Percentiles rank a stretch among this genome's conserved stretches.
These are phyloP conservation scores for Chloebia gouldiae DNA, from an alignment of 2,113 vertebrate species.

Conservation along the genomic window DNA sequence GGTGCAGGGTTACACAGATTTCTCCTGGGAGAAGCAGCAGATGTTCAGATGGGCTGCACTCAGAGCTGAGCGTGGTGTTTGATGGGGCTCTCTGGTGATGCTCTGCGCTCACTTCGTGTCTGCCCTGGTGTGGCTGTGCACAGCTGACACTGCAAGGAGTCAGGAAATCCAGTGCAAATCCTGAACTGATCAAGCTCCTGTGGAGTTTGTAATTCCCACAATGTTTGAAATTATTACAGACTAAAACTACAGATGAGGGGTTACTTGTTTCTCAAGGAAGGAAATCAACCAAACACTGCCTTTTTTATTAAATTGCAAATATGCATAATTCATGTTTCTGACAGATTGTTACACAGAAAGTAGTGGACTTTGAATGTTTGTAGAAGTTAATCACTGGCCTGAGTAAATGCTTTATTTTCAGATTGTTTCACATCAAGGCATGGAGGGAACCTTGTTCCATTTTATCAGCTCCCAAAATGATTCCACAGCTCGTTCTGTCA, in stretches of 20 bases:
- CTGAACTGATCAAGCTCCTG: background rate
- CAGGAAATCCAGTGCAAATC: background rate
- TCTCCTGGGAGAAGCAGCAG: background rate
- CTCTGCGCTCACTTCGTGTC: rapidly evolving
- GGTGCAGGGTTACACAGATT: background rate
- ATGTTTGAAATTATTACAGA: rapidly evolving
- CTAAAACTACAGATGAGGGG: background rate
- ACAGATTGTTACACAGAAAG: background rate
- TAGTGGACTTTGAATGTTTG: background rate
- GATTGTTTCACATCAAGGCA: background rate
- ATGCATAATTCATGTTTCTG: background rate
- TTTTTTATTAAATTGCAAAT: background rate
- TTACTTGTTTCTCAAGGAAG: background rate
- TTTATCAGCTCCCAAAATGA: constrained; percentile 25
- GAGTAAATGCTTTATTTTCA: constrained; percentile 2
- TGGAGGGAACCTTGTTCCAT: background rate
- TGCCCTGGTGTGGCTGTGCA: background rate
- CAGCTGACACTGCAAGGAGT: rapidly evolving
- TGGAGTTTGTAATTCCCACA: background rate
- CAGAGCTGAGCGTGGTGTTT: background rate
- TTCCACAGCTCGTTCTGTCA: constrained; percentile 21
- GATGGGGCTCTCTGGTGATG: background rate
- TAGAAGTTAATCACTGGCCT: constrained; percentile 6
- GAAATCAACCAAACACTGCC: background rate
- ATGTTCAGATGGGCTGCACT: rapidly evolving